phyloP scores from a whole-genome alignment of 2,797 vertebrate species.

The Neoniphon sammara region DNA sequence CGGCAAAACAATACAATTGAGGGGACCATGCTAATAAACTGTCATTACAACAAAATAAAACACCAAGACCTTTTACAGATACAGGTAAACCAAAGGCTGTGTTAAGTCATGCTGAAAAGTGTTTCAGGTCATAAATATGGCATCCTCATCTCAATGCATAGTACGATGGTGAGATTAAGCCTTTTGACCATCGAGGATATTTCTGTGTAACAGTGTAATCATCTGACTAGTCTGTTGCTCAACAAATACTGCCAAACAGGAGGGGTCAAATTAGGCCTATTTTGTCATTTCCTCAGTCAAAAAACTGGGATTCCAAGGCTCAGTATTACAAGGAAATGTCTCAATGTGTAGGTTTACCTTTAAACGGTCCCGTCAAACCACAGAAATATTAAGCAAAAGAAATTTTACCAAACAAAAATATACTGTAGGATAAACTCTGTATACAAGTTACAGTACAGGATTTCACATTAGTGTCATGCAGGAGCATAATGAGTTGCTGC shows the following conservation, averaged over 20 bases:
- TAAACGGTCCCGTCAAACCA: slow-evolving; percentile 60
- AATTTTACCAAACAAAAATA: slow-evolving; percentile 44
- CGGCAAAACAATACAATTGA: slow-evolving; percentile 48
- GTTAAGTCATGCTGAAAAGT: slow-evolving; percentile 35
- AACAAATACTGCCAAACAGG: slow-evolving; percentile 8
- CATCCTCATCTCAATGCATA: slow-evolving; percentile 31
- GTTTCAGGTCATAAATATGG: slow-evolving; percentile 19
- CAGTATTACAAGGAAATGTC: slow-evolving; percentile 59
- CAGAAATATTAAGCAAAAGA: slow-evolving; percentile 15
- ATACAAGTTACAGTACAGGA: slow-evolving; percentile 64
- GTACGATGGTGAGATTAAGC: slow-evolving; percentile 36
- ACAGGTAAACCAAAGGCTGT: slow-evolving; percentile 21
- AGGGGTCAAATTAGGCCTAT: neutral
- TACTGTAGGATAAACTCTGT: slow-evolving; percentile 36
- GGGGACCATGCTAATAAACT: slow-evolving; percentile 57
- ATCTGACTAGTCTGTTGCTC: neutral
- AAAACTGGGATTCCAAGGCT: slow-evolving; percentile 35
- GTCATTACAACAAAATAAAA: slow-evolving; percentile 43
- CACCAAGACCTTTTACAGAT: slow-evolving; percentile 23
- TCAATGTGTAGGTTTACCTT: slow-evolving; percentile 23
- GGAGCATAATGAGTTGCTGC: slow-evolving; percentile 54
- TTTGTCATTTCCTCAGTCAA: slow-evolving; percentile 36
- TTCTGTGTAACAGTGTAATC: slow-evolving; percentile 20
- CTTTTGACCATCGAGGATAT: slow-evolving; percentile 15
- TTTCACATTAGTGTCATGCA: slow-evolving; percentile 76